phyloP scores from a whole-genome alignment of 2,888 invertebrate genomes.

The Brachylomia viminalis region DNA sequence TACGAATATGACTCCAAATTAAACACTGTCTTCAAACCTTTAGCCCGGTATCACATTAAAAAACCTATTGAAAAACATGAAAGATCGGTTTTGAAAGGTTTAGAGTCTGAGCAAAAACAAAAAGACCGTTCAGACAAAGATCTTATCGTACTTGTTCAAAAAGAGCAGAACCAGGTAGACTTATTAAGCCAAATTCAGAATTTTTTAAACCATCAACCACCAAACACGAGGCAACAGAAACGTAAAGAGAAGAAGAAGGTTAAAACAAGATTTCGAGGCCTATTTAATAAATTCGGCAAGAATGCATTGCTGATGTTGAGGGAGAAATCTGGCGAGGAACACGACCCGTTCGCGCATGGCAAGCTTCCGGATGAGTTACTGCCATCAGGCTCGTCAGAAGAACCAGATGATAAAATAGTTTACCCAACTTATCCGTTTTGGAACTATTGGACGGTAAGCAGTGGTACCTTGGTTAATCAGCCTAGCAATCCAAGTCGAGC shows the following conservation, averaged over 20 bases:
- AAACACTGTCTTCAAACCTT: conserved; percentile 67
- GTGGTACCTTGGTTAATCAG: neutral
- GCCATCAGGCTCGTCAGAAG: rapidly evolving
- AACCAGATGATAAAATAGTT: neutral
- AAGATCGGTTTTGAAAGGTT: conserved; percentile 21
- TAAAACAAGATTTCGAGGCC: neutral
- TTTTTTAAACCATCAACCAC: neutral
- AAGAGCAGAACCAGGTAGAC: neutral
- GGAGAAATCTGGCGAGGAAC: conserved; percentile 27
- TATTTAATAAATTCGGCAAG: neutral
- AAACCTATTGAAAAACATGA: conserved; percentile 42
- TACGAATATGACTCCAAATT: conserved; percentile 65
- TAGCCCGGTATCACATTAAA: conserved; percentile 64
- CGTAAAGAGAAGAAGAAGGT: conserved; percentile 1
- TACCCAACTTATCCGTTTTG: conserved; percentile 66
- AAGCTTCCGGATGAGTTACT: neutral
- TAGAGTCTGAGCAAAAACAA: conserved; percentile 24
- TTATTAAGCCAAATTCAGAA: conserved; percentile 20
- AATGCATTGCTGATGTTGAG: neutral
- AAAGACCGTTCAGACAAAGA: neutral
- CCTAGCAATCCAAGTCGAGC: neutral
- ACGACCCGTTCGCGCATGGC: conserved; percentile 38
- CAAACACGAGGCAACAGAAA: neutral
- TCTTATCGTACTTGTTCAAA: conserved; percentile 30
- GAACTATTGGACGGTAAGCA: conserved; percentile 79